Evolutionary conservation across 1,140 invertebrate genomes (phyloP).

Genomic region (Eueides isabella): DNA sequence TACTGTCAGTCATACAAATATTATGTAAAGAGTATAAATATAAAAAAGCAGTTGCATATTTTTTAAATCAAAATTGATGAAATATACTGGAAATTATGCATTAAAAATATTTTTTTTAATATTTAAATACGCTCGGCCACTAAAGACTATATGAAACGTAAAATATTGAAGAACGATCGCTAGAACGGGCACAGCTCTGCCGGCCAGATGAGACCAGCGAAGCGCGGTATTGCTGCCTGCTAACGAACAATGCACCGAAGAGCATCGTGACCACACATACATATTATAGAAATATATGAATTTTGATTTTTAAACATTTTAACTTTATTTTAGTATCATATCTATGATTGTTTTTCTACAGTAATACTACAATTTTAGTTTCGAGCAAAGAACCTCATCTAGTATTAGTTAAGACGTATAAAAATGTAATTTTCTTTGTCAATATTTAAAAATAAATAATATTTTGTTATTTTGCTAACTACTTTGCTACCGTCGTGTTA

Average conservation of each 20-base stretch:
- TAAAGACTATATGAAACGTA: constrained; percentile 21
- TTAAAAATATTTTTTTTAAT: background rate
- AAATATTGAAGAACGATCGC: constrained; percentile 23
- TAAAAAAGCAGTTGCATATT: background rate
- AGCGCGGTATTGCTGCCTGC: constrained; percentile 18
- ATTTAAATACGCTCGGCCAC: background rate
- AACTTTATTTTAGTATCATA: too few species aligned
- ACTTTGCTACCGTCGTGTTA: too few species aligned
- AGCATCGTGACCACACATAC: background rate
- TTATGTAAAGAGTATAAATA: background rate
- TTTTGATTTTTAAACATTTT: background rate
- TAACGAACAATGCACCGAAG: constrained; percentile 17
- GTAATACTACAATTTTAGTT: too few species aligned
- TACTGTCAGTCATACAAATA: background rate
- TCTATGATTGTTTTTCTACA: too few species aligned
- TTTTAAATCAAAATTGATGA: background rate
- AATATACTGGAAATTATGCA: background rate
- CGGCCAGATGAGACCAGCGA: constrained; percentile 17
- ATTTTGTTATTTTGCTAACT: too few species aligned
- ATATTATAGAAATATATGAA: background rate
- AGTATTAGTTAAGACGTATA: too few species aligned
- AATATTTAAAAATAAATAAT: too few species aligned
- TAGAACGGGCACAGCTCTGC: constrained; percentile 20
- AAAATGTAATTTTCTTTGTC: too few species aligned
- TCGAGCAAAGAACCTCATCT: too few species aligned